Evolutionary conservation across 2,113 vertebrate species (phyloP), one percentile per base, ranked within the genome.

Genomic region (Cephalopterus ornatus): DNA sequence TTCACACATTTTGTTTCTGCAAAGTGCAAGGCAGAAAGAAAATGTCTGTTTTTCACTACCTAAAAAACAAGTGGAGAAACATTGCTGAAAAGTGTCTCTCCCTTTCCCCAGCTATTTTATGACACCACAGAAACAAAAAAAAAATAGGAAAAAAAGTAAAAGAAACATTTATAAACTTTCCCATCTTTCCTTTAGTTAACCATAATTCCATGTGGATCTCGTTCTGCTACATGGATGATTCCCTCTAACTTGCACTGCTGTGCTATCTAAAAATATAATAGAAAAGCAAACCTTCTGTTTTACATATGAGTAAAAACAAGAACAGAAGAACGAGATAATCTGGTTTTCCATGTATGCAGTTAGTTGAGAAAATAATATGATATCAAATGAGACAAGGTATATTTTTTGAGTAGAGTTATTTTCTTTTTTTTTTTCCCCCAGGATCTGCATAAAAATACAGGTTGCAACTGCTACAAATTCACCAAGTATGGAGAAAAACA

Each of bases 1-100:
- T 95, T 95, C 90, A 73, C 72, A 89, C 27, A 1, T 94, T 97
- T 88, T 4, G 8, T 65, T 89, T 92, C 70, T 89, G 83, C 24
- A 73, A 89, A 93, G 70, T 42, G 63, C 14, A 85, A 92, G 86
- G 41, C 21, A 52, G n/a, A 78, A 75, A 93, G 74, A 93, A 81
- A 88, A 85, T 46, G 1, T 68, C 42, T 88, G 24, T 12, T 89
- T 86, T 93, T 61, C 20, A 78, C 47, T 55, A 75, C 42, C 66
- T 85, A n/a, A 73, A 85, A 94, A 82, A 66, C 12, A 58, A 58
- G 16, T 66, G 26, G 58, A 61, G 23, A 67, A 80, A 17, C 6
- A 68, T 10, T 92, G 33, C 32, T 88, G 47, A 92, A 93, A 93
- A 95, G 11, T 59, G 4, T 47, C 12, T 35, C 35, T 88, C 53